Base-by-base conservation (phyloP, 2,113 vertebrate genomes). In the Actenoides hombroni region DNA sequence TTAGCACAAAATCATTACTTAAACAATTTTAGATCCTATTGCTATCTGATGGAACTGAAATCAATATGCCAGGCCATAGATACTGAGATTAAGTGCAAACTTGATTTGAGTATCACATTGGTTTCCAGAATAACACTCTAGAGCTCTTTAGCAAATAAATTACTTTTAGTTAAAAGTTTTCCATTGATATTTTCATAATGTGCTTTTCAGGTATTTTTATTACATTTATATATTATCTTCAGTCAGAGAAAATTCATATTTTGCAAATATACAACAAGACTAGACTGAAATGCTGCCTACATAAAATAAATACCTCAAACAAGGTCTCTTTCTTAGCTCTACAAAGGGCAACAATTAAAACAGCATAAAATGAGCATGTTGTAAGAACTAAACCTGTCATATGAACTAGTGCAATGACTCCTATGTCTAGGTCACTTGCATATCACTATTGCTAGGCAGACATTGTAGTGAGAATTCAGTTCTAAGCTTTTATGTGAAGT, bases 1-100 rank as follows among this genome's bases (percentile, higher is more conserved):
- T 86, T 86, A 88, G 54, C 37, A 93, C 75, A 92, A 94, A 95
- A 92, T 94, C 78, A 15, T 95, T 95, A 77, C 64, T 83, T 61
- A 78, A 92, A 85, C 40, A 35, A 51, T 94, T 93, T 95, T 67
- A 83, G 63, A 85, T 77, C 37, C 33, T 92, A 73, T 77, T 90
- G 35, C n/a, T 93, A 1, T 70, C 71, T 86, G 59, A 69, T 65
- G 86, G 63, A 94, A 85, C 53, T 86, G 46, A 94, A 94, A 94
- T 96, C 88, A 54, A 95, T 95, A 91, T 78, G 18, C 31, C 46
- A 83, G 42, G 46, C 44, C 49, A 61, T 13, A 76, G 56, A 79
- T 87, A 91, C 9, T 71, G 51, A 95, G 92, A 94, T 96, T 61
- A 87, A 88, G 74, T 78, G 56, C 11, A 59, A 33, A 81, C 40